Evolutionary conservation across 23 tunicate genomes (phyloP), one percentile per base, ranked within the genome.

Genomic region (Styela plicata): DNA sequence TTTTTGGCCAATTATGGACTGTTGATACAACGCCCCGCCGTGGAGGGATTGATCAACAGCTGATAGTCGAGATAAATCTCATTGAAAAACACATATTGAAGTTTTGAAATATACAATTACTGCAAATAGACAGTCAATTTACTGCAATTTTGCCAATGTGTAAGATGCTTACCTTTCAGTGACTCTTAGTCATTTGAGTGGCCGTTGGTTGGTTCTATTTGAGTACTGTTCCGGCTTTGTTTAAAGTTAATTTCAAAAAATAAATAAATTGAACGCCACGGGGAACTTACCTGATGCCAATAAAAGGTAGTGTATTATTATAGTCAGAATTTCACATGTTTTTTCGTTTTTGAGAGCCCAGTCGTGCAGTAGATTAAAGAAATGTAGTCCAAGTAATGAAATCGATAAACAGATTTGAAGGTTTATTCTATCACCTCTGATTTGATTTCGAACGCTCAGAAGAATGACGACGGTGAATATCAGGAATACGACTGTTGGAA

Each of bases 351-450:
- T 67, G 23, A 27, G 16, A 29, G 71, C 71, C 2, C 19, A 67
- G 31, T 67, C 71, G 31, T 67, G 71, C 19, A 67, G 24, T 29
- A 67, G 71, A 67, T 67, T 67, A 27, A 67, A 29, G 16, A 67
- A 17, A 67, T 67, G 71, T 0, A 67, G 31, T 26, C 30, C 1
- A 67, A 67, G 31, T 29, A 67, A 29, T 18, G 71, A 26, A 16
- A 23, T 16, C 1, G 71, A 27, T 29, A 67, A 67, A 67, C 71
- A 67, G 17, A 67, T 27, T 29, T 67, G 71, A 29, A 67, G 23
- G 24, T 0, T 22, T 21, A 67, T 67, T 23, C 71, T 67, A 67
- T 67, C 71, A 26, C 71, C 71, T 29, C 71, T 19, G 30, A 67
- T 67, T 29, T 67, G 30, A 29, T 19, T 16, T 67, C 71, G 71